phyloP scores from a whole-genome alignment of 2,797 vertebrate species.

The Manis javanica region DNA sequence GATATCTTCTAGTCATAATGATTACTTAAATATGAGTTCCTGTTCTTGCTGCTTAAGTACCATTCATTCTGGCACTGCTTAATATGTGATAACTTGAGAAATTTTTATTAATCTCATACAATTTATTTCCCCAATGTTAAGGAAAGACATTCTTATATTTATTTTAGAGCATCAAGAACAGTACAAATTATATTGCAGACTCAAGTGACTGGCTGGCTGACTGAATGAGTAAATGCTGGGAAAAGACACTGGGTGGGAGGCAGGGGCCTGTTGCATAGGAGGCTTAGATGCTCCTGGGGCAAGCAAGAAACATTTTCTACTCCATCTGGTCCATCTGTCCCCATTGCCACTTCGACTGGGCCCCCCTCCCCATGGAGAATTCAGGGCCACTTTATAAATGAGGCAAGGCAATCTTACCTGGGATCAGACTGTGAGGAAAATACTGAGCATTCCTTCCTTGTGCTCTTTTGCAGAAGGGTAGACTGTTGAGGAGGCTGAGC shows the following conservation, averaged over 20 bases:
- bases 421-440: conserved; percentile 21
- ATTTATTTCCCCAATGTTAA: background rate
- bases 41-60: background rate
- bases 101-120: conserved; percentile 1
- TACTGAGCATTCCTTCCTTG: background rate
- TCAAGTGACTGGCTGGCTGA: background rate
- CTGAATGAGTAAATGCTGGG: background rate
- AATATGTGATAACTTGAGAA: conserved; percentile 4
- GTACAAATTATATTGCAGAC: background rate
- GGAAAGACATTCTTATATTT: background rate
- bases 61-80: background rate
- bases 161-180: background rate
- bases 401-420: conserved; percentile 10
- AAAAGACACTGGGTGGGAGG: background rate
- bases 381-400: background rate
- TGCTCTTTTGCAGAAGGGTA: background rate
- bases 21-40: conserved; percentile 14
- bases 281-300: background rate
- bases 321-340: background rate
- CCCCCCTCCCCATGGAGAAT: background rate
- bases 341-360: background rate
- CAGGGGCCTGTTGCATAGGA: background rate
- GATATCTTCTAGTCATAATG: background rate
- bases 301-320: background rate
- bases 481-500: conserved; percentile 10